These are phyloP conservation scores for Candoia aspera DNA, from an alignment of 2,113 vertebrate species.

Conservation along the genomic window DNA sequence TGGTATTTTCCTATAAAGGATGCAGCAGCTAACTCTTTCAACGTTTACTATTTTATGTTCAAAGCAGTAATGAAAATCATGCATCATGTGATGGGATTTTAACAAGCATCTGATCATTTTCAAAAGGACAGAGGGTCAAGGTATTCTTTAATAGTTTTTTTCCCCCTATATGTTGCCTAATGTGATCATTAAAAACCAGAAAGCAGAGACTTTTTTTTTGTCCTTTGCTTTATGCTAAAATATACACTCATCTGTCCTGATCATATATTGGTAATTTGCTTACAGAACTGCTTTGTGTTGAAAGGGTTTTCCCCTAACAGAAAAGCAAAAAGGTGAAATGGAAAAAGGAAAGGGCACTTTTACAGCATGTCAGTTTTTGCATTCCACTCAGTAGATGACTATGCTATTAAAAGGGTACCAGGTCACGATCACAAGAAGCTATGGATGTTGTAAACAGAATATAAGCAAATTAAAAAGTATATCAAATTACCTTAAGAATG, in stretches of 20 bases:
- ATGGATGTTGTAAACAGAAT: slow-evolving; percentile 26
- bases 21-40: slow-evolving; percentile 29
- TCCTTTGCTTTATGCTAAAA: neutral
- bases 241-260: slow-evolving; percentile 6
- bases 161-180: neutral
- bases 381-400: neutral
- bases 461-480: slow-evolving; percentile 45
- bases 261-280: neutral
- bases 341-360: neutral
- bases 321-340: slow-evolving; percentile 24
- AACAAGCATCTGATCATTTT: slow-evolving; percentile 34
- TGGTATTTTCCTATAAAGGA: slow-evolving; percentile 36
- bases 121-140: slow-evolving; percentile 4
- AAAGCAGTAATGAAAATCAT: slow-evolving; percentile 34
- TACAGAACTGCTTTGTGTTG: slow-evolving; percentile 18
- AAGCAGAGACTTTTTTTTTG: slow-evolving; percentile 14
- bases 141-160: slow-evolving; percentile 11
- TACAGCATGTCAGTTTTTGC: neutral
- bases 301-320: slow-evolving; percentile 18
- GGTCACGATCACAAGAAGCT: neutral
- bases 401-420: slow-evolving; percentile 8
- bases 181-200: slow-evolving; percentile 43
- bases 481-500: slow-evolving; percentile 25
- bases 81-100: slow-evolving; percentile 18
- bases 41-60: slow-evolving; percentile 22